Evolutionary conservation across 1,140 invertebrate species (phyloP).

Genomic region (Drosophila punjabiensis): DNA sequence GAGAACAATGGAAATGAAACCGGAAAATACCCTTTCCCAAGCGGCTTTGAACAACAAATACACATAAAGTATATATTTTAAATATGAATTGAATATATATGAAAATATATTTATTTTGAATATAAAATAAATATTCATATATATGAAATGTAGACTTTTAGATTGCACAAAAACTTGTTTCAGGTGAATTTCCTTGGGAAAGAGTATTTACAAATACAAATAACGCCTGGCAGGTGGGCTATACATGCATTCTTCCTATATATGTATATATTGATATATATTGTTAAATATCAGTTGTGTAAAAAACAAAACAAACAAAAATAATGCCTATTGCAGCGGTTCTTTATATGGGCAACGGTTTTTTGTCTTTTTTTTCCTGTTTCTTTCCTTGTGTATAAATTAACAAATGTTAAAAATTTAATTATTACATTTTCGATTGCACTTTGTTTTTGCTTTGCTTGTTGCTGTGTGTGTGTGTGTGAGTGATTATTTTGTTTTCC

Average conservation of each 20-base stretch:
- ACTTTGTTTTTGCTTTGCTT: constrained; percentile 66
- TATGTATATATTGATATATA: constrained; percentile 3
- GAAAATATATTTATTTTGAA: background rate
- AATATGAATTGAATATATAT: background rate
- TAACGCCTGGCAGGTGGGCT: constrained; percentile 53
- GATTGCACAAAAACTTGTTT: constrained; percentile 52
- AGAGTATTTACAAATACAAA: constrained; percentile 44
- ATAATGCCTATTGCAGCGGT: constrained; percentile 69
- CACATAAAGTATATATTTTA: background rate
- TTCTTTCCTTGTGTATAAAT: constrained; percentile 55
- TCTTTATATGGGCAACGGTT: constrained; percentile 50
- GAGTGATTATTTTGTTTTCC: constrained; percentile 46
- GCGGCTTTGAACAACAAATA: background rate
- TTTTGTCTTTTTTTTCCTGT: constrained; percentile 48
- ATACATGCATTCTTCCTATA: constrained; percentile 35
- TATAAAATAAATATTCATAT: constrained; percentile 7
- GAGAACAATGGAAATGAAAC: constrained; percentile 35
- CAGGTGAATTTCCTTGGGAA: constrained; percentile 37
- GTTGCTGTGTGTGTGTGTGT: constrained; percentile 46
- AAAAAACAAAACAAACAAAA: constrained; percentile 62
- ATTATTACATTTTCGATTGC: constrained; percentile 68
- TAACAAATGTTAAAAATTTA: constrained; percentile 74
- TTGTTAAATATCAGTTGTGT: constrained; percentile 49
- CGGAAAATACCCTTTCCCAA: constrained; percentile 34
- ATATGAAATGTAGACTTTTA: background rate